Evolutionary conservation across 2,113 vertebrate genomes (phyloP).

Genomic region (Poeciliopsis occidentalis): DNA sequence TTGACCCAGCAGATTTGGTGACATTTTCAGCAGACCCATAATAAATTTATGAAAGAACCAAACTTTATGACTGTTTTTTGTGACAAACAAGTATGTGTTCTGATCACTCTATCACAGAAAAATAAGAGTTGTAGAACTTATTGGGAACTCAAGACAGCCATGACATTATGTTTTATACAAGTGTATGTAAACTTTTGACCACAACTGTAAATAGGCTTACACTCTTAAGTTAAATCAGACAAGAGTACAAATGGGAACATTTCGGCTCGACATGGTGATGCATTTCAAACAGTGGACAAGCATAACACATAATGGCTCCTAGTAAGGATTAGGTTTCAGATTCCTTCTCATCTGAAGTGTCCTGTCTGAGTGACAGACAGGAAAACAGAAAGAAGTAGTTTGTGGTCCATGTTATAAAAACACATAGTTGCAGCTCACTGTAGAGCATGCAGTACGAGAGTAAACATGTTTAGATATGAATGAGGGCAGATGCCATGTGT

Average conservation of each 20-base stretch:
- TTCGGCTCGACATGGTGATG: constrained; percentile 28
- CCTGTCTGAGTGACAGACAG: constrained; percentile 60
- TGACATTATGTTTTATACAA: too few relatives aligned
- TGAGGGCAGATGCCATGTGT: constrained; percentile 19
- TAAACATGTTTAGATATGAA: constrained; percentile 3
- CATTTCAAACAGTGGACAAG: constrained; percentile 63
- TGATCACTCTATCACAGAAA: too few relatives aligned
- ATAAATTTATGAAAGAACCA: too few relatives aligned
- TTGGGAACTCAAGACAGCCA: too few relatives aligned
- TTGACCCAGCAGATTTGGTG: too few relatives aligned
- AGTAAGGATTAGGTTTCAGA: constrained; percentile 58
- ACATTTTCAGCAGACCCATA: too few relatives aligned
- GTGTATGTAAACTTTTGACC: too few relatives aligned
- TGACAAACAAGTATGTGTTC: too few relatives aligned
- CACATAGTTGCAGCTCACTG: constrained; percentile 8
- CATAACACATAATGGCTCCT: constrained; percentile 54
- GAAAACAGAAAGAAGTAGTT: constrained; percentile 48
- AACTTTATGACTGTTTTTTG: too few relatives aligned
- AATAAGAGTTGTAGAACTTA: too few relatives aligned
- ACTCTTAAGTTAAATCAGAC: constrained; percentile 27
- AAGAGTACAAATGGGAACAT: constrained; percentile 40
- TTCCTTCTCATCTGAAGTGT: constrained; percentile 57
- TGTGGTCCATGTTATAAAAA: constrained; percentile 51
- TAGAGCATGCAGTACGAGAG: neutral
- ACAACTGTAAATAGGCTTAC: constrained; percentile 23